Evolutionary conservation across 2,888 invertebrate genomes (phyloP).

Genomic region (Subacronicta megacephala): DNA sequence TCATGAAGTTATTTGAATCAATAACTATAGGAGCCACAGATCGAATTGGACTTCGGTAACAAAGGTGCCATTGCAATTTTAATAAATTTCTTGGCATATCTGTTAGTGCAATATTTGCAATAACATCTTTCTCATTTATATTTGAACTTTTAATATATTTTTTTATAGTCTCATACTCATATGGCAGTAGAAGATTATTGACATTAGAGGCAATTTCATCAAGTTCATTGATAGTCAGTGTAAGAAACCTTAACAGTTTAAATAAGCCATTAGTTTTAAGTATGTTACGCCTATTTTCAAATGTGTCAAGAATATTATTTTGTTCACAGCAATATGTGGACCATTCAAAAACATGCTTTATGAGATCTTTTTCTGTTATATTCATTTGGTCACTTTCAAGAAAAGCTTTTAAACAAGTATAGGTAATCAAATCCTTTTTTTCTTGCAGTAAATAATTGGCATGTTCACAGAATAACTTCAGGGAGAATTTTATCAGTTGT

Average conservation of each 20-base stretch:
- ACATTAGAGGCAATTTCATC: slow-evolving; percentile 72
- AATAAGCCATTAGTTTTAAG: slow-evolving; percentile 81
- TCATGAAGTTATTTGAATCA: slow-evolving; percentile 72
- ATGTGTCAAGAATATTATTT: slow-evolving; percentile 72
- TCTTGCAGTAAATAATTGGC: slow-evolving; percentile 87
- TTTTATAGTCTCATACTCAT: slow-evolving; percentile 68
- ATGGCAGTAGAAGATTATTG: slow-evolving; percentile 74
- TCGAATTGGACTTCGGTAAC: slow-evolving; percentile 78
- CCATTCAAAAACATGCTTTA: slow-evolving; percentile 89
- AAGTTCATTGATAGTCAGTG: slow-evolving; percentile 76
- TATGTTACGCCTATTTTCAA: slow-evolving; percentile 81
- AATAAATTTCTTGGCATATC: slow-evolving; percentile 70
- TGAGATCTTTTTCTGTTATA: slow-evolving; percentile 86
- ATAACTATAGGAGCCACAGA: slow-evolving; percentile 81
- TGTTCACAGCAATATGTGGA: slow-evolving; percentile 85
- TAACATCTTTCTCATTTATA: slow-evolving; percentile 49
- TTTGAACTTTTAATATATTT: slow-evolving; percentile 57
- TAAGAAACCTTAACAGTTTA: slow-evolving; percentile 81
- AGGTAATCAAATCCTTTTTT: slow-evolving; percentile 84
- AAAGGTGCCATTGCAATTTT: slow-evolving; percentile 78
- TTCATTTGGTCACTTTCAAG: slow-evolving; percentile 86
- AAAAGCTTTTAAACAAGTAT: slow-evolving; percentile 83
- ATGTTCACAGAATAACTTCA: slow-evolving; percentile 89
- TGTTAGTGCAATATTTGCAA: slow-evolving; percentile 45
- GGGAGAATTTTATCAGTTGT: slow-evolving; percentile 84